Conservation (phyloP, 2,888 invertebrate species). For the Chrysolina haemoptera region DNA sequence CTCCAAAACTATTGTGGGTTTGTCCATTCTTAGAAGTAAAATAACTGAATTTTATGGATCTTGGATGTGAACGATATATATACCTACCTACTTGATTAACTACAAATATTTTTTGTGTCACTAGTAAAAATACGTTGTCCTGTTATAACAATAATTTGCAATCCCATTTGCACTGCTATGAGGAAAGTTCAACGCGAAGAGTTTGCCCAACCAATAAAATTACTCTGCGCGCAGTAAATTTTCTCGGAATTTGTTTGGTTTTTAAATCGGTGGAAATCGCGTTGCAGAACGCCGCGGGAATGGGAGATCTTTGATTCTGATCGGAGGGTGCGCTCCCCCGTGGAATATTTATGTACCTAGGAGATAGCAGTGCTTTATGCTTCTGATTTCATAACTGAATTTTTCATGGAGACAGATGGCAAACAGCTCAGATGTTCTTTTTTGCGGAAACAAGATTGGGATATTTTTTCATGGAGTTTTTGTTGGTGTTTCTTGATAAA, state of each 20-base stretch:
- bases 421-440: not conserved
- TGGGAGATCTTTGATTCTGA: slow-evolving; percentile 17
- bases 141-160: not conserved
- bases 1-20: too few species aligned
- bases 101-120: too few species aligned
- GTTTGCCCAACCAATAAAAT: slow-evolving; percentile 15
- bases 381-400: slow-evolving; percentile 10
- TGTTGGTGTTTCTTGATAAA: not conserved
- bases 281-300: slow-evolving; percentile 7
- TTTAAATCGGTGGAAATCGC: slow-evolving; percentile 13
- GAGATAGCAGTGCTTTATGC: slow-evolving; percentile 13
- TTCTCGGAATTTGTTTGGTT: slow-evolving; percentile 18
- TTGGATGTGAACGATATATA: too few species aligned
- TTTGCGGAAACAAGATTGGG: not conserved
- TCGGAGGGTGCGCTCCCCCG: not conserved
- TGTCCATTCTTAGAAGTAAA: too few species aligned
- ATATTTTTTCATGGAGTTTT: not conserved
- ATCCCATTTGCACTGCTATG: too few species aligned
- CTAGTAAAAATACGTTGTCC: too few species aligned
- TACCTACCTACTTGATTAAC: too few species aligned
- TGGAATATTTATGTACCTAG: slow-evolving; percentile 15
- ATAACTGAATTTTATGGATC: too few species aligned
- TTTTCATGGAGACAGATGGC: slow-evolving; percentile 5
- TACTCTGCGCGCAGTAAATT: slow-evolving; percentile 21
- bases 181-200: not conserved